These are phyloP conservation scores for Pseudopipra pipra DNA, from an alignment of 2,113 vertebrate species.

Conservation along the genomic window DNA sequence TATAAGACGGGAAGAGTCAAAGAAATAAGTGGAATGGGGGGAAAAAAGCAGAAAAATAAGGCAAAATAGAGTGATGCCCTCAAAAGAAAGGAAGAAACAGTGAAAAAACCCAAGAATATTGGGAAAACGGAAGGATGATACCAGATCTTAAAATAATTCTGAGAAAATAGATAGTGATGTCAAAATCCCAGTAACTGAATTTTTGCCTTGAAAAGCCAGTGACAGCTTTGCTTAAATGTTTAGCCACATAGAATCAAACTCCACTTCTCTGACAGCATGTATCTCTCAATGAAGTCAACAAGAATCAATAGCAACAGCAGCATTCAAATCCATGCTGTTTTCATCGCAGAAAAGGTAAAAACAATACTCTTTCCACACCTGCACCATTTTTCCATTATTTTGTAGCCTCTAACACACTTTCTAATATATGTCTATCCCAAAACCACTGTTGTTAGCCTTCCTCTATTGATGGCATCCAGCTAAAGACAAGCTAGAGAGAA, in stretches of 20 bases:
- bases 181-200: not conserved
- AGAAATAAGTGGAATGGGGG: not conserved
- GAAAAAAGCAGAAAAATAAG: not conserved
- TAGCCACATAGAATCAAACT: conserved; percentile 23
- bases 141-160: not conserved
- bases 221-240: not conserved
- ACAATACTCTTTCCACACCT: not conserved
- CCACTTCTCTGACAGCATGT: not conserved
- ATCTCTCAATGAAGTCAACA: not conserved
- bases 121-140: not conserved
- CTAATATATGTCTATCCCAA: not conserved
- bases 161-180: not conserved
- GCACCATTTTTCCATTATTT: not conserved
- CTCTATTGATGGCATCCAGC: not conserved
- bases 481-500: not conserved
- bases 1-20: not conserved
- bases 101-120: not conserved
- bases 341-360: not conserved
- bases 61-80: not conserved
- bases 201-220: conserved; percentile 30
- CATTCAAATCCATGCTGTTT: not conserved
- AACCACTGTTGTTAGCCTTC: not conserved
- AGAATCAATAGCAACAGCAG: not conserved
- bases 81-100: not conserved
- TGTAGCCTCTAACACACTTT: not conserved